Evolutionary conservation across 2,888 invertebrate species (phyloP), one percentile per base, ranked within the genome.

Genomic region (Agonopterix arenella): DNA sequence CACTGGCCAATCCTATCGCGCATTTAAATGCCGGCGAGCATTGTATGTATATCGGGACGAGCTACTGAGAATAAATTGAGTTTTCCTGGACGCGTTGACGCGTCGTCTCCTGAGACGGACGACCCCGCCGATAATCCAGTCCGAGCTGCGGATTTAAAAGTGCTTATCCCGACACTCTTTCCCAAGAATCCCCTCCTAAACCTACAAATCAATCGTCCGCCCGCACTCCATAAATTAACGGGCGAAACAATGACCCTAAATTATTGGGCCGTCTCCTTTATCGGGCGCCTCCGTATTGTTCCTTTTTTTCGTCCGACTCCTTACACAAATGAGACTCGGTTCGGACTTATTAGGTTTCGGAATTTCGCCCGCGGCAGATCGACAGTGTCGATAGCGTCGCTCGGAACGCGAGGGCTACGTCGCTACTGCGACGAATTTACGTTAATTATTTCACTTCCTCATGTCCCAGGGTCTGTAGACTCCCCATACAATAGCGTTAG

Each of bases 211-310:
- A 88, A 85, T 86, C 86, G 81, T 66, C 66, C 75, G 63, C 75
- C 78, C 84, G 79, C 85, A 86, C 85, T 83, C 86, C 83, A 86
- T 88, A 88, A 88, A 89, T 89, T 88, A 86, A 82, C 76, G 63
- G 67, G 66, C 72, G 82, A 80, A 86, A 85, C 86, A 85, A 86
- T 86, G 88, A 86, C 86, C 84, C 84, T 86, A 86, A 86, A 85
- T 86, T 86, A 84, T 88, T 80, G 81, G 79, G 70, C 80, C 82
- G 81, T 80, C 82, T 80, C 72, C 68, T 83, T 84, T 84, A 84
- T 85, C 84, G 76, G 72, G 68, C 55, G 60, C 58, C 61, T 64
- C 60, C 68, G 79, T 78, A 78, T 81, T 77, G 76, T 82, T 81
- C 77, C 66, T 71, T 79, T 81, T 85, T 80, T 76, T 70, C 72